A percentile compares a stretch with the other conserved stretches of the same genome.
These are phyloP conservation scores for Piaya cayana DNA, from an alignment of 2,113 vertebrate species.

Conservation along the genomic window DNA sequence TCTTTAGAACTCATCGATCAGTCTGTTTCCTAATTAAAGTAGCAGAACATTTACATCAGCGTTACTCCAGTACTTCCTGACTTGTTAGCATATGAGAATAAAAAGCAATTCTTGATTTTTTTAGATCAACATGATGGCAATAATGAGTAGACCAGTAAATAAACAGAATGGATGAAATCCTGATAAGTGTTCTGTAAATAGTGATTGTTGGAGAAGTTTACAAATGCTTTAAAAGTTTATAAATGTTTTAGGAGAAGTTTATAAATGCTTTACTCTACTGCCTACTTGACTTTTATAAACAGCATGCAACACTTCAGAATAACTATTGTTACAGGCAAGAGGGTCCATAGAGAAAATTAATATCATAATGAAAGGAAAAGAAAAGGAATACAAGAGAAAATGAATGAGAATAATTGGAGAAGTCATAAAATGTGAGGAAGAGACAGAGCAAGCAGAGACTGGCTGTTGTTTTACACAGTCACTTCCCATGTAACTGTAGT, in stretches of 20 bases:
- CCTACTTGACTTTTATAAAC: not conserved
- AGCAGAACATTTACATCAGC: not conserved
- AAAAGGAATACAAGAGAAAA: not conserved
- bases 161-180: not conserved
- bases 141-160: not conserved
- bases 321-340: not conserved
- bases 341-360: not conserved
- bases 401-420: not conserved
- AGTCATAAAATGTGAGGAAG: not conserved
- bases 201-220: not conserved
- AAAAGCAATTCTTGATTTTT: not conserved
- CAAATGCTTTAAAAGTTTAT: not conserved
- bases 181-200: not conserved
- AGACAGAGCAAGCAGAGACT: not conserved
- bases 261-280: not conserved
- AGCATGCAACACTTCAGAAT: not conserved
- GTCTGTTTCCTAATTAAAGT: not conserved
- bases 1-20: not conserved
- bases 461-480: not conserved
- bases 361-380: not conserved
- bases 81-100: not conserved
- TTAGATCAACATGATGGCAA: not conserved
- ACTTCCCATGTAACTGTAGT: not conserved
- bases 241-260: not conserved
- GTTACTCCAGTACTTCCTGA: not conserved